Evolutionary conservation across 2,797 vertebrate species (phyloP).

Genomic region (Lepus townsendii): DNA sequence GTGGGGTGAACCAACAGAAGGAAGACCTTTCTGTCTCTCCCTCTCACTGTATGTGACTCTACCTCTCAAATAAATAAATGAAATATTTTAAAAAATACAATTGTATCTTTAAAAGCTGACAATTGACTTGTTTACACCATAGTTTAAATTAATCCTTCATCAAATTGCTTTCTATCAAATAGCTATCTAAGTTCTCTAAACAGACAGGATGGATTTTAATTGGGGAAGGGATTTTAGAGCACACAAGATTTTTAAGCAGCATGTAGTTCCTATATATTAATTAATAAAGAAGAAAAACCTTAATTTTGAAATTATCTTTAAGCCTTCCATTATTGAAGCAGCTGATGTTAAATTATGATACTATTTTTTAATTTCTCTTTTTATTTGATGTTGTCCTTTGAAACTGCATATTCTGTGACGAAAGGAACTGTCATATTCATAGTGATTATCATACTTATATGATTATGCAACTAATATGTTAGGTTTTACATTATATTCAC

Average conservation of each 20-base stretch:
- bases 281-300: constrained; percentile 14
- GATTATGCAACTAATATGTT: not conserved
- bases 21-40: no score
- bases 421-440: not conserved
- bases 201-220: constrained; percentile 40
- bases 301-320: constrained; percentile 32
- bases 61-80: no score
- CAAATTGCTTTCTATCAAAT: not conserved
- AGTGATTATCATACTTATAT: not conserved
- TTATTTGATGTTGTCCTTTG: not conserved
- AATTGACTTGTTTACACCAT: not conserved
- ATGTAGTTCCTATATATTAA: not conserved
- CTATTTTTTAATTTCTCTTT: not conserved
- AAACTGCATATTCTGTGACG: not conserved
- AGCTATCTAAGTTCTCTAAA: constrained; percentile 12
- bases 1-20: no score
- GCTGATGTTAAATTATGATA: not conserved
- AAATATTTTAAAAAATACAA: not conserved
- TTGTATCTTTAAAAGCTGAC: not conserved
- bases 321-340: constrained; percentile 17
- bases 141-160: constrained; percentile 27
- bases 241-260: not conserved
- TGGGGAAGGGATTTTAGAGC: not conserved
- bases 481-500: not conserved
- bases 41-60: no score